Percentiles rank a stretch among this genome's conserved stretches.
Evolutionary conservation across 2,113 vertebrate genomes (phyloP).

Genomic region (Colistium nudipinnis): DNA sequence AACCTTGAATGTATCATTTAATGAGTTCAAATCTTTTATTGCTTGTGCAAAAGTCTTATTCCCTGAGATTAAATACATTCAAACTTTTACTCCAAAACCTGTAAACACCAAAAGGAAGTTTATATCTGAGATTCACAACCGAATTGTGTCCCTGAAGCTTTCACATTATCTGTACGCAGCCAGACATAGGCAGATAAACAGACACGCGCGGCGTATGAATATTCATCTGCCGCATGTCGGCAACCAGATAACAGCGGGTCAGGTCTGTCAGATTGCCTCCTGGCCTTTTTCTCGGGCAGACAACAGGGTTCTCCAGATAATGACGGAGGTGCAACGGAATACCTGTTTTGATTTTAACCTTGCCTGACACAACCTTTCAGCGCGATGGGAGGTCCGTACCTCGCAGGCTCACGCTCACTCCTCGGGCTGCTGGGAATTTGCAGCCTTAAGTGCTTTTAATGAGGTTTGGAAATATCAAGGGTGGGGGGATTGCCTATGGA

Average conservation of each 20-base stretch:
- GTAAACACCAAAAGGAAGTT: constrained; percentile 7
- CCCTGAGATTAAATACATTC: not conserved
- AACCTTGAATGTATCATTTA: not conserved
- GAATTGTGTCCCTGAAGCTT: constrained; percentile 30
- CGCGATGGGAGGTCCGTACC: constrained; percentile 51
- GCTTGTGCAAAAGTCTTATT: no score
- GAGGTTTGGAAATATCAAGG: constrained; percentile 59
- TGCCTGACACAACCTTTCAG: constrained; percentile 61
- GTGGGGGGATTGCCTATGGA: constrained; percentile 7
- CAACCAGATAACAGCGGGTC: constrained; percentile 60
- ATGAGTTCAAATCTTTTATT: not conserved
- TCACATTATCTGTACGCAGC: constrained; percentile 45
- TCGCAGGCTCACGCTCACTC: constrained; percentile 7
- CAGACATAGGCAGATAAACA: constrained; percentile 29
- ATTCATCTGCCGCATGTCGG: constrained; percentile 68
- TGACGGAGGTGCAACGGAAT: constrained; percentile 37
- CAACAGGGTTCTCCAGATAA: constrained; percentile 47
- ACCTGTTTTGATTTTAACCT: constrained; percentile 64
- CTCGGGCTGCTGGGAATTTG: constrained; percentile 21
- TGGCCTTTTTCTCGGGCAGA: constrained; percentile 52
- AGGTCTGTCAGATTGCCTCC: constrained; percentile 62
- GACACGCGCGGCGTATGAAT: constrained; percentile 53
- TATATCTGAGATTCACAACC: constrained; percentile 12
- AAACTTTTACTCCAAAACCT: not conserved
- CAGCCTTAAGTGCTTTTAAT: constrained; percentile 60